Conservation (phyloP, 2,797 vertebrate genomes). For the Phaenicophaeus curvirostris region DNA sequence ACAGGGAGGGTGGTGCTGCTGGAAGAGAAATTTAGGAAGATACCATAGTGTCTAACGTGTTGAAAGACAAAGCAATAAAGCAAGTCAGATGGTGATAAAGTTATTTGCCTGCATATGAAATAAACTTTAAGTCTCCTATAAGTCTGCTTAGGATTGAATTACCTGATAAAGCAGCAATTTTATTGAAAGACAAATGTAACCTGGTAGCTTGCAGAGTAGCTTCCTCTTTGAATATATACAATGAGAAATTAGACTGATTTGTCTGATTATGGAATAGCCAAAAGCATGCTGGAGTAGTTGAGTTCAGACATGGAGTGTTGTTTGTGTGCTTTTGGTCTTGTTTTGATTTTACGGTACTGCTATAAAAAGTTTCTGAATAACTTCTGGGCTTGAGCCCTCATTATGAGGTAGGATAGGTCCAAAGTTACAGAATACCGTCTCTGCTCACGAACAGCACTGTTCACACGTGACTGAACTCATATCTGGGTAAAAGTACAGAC, state of each 20-base stretch:
- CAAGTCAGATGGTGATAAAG: background rate
- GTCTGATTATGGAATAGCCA: background rate
- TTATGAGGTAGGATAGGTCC: background rate
- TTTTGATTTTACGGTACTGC: background rate
- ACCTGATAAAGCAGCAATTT: constrained; percentile 9
- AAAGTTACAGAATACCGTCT: background rate
- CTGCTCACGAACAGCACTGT: background rate
- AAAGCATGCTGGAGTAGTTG: background rate
- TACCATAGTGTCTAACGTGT: background rate
- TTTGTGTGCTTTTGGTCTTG: background rate
- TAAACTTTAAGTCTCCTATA: background rate
- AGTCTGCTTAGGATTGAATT: background rate
- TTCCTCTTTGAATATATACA: background rate
- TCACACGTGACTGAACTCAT: background rate
- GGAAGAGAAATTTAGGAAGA: background rate
- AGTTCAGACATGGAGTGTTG: background rate
- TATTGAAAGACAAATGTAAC: background rate
- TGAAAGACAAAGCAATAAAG: constrained; percentile 32
- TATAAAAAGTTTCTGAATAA: background rate
- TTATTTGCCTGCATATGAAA: constrained; percentile 33
- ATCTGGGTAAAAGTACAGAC: background rate
- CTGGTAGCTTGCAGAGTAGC: background rate
- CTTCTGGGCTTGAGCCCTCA: background rate
- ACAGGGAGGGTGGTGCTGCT: background rate
- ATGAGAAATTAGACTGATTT: background rate